Base-by-base conservation (phyloP, 2,797 vertebrate species). In the Enteromius fasciolatus region DNA sequence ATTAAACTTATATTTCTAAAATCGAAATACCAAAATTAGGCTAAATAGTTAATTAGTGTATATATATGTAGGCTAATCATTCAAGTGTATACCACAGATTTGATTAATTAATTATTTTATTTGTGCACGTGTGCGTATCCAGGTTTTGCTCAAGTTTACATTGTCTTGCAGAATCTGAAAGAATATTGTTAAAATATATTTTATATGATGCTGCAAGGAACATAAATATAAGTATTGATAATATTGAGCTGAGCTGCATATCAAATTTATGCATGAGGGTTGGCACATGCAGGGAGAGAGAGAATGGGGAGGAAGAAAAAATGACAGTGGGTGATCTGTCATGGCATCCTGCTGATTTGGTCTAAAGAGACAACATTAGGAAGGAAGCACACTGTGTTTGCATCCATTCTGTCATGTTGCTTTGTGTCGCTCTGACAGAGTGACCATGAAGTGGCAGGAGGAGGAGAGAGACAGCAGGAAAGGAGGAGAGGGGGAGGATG, bases 351-450 rank as follows among this genome's bases (percentile, higher is more conserved):
- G 31, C 25, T 82, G 81, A 59, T 68, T 54, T 41, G 76, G 23
- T 41, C 57, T 31, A 48, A 1, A 31, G 31, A 68, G 41, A 68
- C 33, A 52, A 25, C 50, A 41, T 64, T 59, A 50, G 11, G 72
- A 79, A 61, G 83, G 63, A 85, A 28, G 31, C 61, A 31, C 23
- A 41, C 70, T 82, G 36, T 44, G 23, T 52, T 79, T 85, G 76
- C 25, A 70, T 59, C n/a, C 52, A 75, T 61, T 73, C 23, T 57
- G 20, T 73, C 76, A 44, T 31, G 9, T 54, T 86, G 69, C 64
- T 86, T 69, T 73, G 20, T 54, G 11, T 72, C n/a, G 23, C 39
- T 12, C 10, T 54, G 59, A 44, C 28, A 79, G 81, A 20, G 18
- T 46, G 36, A 68, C 25, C 54, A n/a, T 74, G 25, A 85, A 59